phyloP scores from a whole-genome alignment of 2,113 vertebrate genomes.

The Drymodes brunneopygia region DNA sequence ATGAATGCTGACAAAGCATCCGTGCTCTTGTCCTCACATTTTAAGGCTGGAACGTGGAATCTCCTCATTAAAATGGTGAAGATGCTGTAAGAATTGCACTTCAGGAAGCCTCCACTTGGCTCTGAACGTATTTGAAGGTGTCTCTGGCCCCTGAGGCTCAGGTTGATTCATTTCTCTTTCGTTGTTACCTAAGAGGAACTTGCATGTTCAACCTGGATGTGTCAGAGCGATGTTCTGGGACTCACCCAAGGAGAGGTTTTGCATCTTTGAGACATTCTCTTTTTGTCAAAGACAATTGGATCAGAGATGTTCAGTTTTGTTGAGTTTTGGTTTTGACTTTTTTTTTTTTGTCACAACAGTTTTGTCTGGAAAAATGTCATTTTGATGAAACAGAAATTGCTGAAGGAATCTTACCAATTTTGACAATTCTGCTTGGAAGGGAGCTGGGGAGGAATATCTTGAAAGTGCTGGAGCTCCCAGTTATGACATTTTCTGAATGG shows the following conservation, averaged over 20 bases:
- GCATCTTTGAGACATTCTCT: not conserved
- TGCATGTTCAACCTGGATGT: not conserved
- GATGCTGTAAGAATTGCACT: not conserved
- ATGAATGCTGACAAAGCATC: fast-evolving
- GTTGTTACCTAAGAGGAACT: not conserved
- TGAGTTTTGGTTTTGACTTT: not conserved
- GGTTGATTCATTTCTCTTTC: not conserved
- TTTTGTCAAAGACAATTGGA: conserved; percentile 10
- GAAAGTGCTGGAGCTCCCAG: not conserved
- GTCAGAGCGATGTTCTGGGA: not conserved
- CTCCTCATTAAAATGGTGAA: not conserved
- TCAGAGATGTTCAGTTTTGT: conserved; percentile 1
- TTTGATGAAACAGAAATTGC: conserved; percentile 25
- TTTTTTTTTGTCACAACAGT: conserved; percentile 2
- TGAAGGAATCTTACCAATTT: conserved; percentile 1
- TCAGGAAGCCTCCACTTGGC: not conserved
- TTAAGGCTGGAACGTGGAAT: not conserved
- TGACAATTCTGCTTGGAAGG: conserved; percentile 23
- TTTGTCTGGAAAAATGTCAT: conserved; percentile 36
- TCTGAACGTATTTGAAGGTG: not conserved
- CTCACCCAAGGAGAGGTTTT: not conserved
- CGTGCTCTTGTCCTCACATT: fast-evolving
- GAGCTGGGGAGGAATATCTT: not conserved
- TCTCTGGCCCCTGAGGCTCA: not conserved
- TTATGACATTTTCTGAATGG: conserved; percentile 34